Conservation (phyloP, 2,113 vertebrate genomes). For the Lycaon pictus region DNA sequence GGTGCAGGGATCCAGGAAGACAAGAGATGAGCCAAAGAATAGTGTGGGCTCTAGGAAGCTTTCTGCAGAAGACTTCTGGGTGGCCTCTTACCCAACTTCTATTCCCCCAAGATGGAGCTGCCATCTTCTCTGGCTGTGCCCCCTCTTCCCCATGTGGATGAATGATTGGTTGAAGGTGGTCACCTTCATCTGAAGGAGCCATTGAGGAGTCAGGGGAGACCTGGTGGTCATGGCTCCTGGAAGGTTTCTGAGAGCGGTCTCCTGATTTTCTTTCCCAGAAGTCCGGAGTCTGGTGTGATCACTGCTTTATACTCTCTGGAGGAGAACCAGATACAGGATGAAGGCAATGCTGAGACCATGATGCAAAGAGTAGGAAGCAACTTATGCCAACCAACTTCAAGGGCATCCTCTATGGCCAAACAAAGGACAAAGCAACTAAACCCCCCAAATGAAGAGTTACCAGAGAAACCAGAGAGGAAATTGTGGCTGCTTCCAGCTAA, state of each 20-base stretch:
- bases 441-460: neutral
- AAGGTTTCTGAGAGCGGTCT: neutral
- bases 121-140: neutral
- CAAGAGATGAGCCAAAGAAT: rapidly evolving
- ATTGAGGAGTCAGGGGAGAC: neutral
- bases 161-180: neutral
- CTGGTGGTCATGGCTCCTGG: neutral
- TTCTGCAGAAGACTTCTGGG: neutral
- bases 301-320: neutral
- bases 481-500: neutral
- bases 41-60: neutral
- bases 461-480: neutral
- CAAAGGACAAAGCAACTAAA: neutral
- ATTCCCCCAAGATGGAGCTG: neutral
- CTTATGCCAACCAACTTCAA: neutral
- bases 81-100: too few species aligned
- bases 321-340: neutral
- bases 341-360: neutral
- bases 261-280: neutral
- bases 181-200: neutral
- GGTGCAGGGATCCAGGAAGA: neutral
- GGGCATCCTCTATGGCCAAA: neutral
- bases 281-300: neutral
- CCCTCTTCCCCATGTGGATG: neutral
- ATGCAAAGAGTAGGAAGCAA: neutral